Evolutionary conservation across 2,797 vertebrate species (phyloP), one percentile per base, ranked within the genome.

Genomic region (Adrianichthys oophorus): DNA sequence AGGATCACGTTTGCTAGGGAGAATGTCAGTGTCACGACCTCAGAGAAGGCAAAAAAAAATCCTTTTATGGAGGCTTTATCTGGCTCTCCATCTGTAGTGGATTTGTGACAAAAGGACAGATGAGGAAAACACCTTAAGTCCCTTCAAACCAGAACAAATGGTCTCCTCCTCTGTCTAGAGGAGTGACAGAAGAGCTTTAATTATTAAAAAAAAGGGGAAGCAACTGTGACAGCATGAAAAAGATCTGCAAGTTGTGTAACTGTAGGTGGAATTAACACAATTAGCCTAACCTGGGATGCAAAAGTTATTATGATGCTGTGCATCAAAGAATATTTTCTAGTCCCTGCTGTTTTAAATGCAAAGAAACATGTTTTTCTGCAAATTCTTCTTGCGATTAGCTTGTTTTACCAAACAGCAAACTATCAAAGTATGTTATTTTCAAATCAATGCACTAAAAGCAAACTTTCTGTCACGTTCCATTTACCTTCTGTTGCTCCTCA

Each of bases 11-110:
- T 76, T 83, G 88, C 86, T 80, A 79, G 70, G 50, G 87, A 84
- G 91, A 91, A 91, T 91, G 89, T 88, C 86, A 88, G 87, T 88
- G 89, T 91, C 90, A 86, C 69, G 90, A 92, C 90, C 89, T 89
- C 56, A 67, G 78, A 62, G 76, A 70, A 82, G 81, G 78, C 32
- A 82, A 76, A 80, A 80, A 88, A 80, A 84, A 84, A 85, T 85
- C 80, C 83, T 79, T 69, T 82, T 83, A 73, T 23, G 52, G 59
- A 68, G 78, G 48, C 62, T 86, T 90, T 91, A 92, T 92, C 89
- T 83, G 45, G 72, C 76, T 76, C 78, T 77, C 84, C 89, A 92
- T 93, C 90, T 92, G 89, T 80, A 80, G 83, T 76, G 78, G 87
- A 88, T 89, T 81, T 62, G 86, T 89, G 88, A 88, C 89, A 90